Percentiles rank a stretch among this genome's conserved stretches.
Conservation (phyloP, 2,113 vertebrate species). For the Phyllopteryx taeniolatus region DNA sequence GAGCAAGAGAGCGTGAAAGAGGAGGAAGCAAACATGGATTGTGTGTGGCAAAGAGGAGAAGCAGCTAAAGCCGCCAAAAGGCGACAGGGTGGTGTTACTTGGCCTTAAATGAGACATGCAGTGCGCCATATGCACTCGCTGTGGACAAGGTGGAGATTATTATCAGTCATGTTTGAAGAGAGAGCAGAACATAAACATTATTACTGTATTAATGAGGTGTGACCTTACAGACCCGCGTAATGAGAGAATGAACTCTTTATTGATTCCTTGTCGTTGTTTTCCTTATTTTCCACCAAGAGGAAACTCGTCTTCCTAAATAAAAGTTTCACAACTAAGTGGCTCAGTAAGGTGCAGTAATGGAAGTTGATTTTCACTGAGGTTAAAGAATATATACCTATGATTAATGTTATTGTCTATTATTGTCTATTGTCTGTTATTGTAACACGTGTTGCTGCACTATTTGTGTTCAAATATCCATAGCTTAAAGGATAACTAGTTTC, state of each 20-base stretch:
- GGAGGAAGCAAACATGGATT: background rate
- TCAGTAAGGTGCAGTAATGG: too few species aligned
- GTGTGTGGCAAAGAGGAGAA: slow-evolving; percentile 1
- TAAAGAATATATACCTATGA: background rate
- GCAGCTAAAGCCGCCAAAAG: background rate
- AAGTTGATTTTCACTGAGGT: background rate
- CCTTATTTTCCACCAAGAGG: background rate
- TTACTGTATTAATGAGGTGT: slow-evolving; percentile 58
- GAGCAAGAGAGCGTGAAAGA: background rate
- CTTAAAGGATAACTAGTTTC: too few species aligned
- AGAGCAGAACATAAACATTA: slow-evolving; percentile 40
- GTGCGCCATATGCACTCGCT: slow-evolving; percentile 12
- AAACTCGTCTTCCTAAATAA: background rate
- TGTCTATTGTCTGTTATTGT: too few species aligned
- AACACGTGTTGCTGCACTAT: background rate
- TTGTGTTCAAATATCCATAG: too few species aligned
- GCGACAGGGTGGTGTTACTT: background rate
- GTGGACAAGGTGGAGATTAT: slow-evolving; percentile 46
- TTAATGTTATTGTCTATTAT: background rate
- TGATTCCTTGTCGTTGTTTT: background rate
- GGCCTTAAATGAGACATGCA: slow-evolving; percentile 40
- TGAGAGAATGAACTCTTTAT: slow-evolving; percentile 8
- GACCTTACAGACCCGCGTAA: slow-evolving; percentile 51
- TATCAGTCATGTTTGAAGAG: slow-evolving; percentile 51
- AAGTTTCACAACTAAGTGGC: too few species aligned